Conservation (phyloP, 2,888 invertebrate species). For the Hoplodrina ambigua region DNA sequence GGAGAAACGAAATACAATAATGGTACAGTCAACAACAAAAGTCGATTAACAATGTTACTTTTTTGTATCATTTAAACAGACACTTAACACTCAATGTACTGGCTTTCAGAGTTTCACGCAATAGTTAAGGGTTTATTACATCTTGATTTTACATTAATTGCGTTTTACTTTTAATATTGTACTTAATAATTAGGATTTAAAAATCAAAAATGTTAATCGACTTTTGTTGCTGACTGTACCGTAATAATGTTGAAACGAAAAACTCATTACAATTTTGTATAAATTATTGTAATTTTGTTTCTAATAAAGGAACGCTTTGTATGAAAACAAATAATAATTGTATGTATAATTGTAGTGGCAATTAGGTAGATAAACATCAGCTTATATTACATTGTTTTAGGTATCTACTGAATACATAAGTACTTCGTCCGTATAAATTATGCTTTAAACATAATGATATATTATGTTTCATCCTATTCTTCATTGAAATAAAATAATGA, state of each 20-base stretch:
- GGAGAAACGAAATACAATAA: slow-evolving; percentile 6
- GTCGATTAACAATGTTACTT: too few species aligned
- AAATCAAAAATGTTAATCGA: too few species aligned
- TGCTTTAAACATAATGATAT: slow-evolving; percentile 8
- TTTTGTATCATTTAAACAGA: too few species aligned
- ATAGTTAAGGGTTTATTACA: too few species aligned
- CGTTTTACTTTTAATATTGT: too few species aligned
- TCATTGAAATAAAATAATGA: slow-evolving; percentile 7
- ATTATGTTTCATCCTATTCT: slow-evolving; percentile 1
- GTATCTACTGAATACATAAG: slow-evolving; percentile 14
- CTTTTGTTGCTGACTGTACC: too few species aligned
- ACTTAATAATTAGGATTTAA: too few species aligned
- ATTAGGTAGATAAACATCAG: slow-evolving; percentile 10
- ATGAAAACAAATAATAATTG: slow-evolving; percentile 15
- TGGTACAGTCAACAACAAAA: too few species aligned
- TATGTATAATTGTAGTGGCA: neutral
- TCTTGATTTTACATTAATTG: too few species aligned
- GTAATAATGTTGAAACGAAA: slow-evolving; percentile 7
- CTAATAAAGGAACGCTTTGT: neutral
- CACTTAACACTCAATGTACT: too few species aligned
- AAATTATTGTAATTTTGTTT: slow-evolving; percentile 5
- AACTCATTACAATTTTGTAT: slow-evolving; percentile 5
- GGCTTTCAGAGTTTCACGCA: too few species aligned
- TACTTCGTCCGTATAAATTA: neutral
- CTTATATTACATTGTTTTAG: slow-evolving; percentile 9